Evolutionary conservation across 2,797 vertebrate species (phyloP).

Genomic region (Poecilia gillii): DNA sequence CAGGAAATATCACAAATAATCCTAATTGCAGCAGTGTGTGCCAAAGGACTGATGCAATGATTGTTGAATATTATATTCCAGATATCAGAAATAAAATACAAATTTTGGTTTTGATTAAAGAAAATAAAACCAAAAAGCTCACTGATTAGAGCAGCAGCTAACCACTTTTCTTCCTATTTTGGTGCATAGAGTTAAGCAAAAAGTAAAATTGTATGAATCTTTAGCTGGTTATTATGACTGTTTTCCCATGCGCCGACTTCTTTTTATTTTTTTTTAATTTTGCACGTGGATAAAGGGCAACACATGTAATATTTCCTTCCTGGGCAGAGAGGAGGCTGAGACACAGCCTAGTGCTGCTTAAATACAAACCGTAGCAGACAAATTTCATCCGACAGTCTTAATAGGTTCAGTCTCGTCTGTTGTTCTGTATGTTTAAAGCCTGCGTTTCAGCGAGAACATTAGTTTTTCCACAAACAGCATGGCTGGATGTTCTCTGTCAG

Average conservation of each 20-base stretch:
- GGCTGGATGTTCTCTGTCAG: conserved; percentile 45
- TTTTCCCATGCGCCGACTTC: conserved; percentile 39
- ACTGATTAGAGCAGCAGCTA: background rate
- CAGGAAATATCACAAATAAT: background rate
- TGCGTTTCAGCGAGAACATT: conserved; percentile 45
- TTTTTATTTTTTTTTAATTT: conserved; percentile 13
- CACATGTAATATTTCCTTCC: conserved; percentile 72
- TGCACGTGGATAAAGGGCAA: conserved; percentile 64
- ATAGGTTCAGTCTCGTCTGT: conserved; percentile 65
- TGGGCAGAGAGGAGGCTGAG: conserved; percentile 59
- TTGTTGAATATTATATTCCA: background rate
- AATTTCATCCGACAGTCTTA: conserved; percentile 67
- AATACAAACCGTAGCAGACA: conserved; percentile 60
- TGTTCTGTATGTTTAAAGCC: conserved; percentile 51
- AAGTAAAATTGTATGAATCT: background rate
- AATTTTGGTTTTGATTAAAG: background rate
- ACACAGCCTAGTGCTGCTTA: conserved; percentile 52
- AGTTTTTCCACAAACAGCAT: conserved; percentile 34
- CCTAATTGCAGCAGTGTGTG: background rate
- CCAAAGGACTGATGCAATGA: background rate
- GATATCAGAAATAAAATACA: background rate
- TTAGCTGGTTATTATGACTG: conserved; percentile 48
- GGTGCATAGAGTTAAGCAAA: background rate
- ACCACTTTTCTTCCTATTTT: background rate
- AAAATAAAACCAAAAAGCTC: background rate